Conservation (phyloP, 2,797 vertebrate genomes). For the Chanos chanos region DNA sequence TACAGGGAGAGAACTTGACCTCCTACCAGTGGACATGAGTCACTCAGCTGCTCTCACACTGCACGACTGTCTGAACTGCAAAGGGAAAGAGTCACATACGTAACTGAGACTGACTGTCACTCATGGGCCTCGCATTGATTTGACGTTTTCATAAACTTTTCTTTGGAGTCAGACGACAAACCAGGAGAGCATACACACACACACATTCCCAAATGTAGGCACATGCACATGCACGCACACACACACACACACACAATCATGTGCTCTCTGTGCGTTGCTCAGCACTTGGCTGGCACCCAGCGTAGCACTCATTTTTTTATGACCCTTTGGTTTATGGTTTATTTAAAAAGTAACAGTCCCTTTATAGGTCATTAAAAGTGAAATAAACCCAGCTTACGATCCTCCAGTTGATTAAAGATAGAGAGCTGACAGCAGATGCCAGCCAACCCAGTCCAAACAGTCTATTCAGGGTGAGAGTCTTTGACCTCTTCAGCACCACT, state of each 20-base stretch:
- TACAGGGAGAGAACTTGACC: too few relatives aligned
- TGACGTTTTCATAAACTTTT: too few relatives aligned
- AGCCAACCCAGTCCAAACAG: conserved; percentile 47
- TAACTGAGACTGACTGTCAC: too few relatives aligned
- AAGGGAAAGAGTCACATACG: too few relatives aligned
- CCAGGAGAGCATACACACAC: neutral
- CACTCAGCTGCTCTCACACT: too few relatives aligned
- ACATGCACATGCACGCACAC: neutral
- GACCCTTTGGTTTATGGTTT: conserved; percentile 74
- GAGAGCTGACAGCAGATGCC: conserved; percentile 57
- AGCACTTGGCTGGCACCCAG: conserved; percentile 65
- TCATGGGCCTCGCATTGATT: too few relatives aligned
- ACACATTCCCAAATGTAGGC: neutral
- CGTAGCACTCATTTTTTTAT: conserved; percentile 68
- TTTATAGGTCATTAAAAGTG: conserved; percentile 77
- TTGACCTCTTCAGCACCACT: neutral
- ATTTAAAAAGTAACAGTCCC: conserved; percentile 78
- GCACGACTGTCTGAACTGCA: too few relatives aligned
- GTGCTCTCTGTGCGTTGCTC: conserved; percentile 26
- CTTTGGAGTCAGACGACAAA: too few relatives aligned
- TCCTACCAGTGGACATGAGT: too few relatives aligned
- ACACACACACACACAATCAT: neutral
- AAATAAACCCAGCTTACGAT: conserved; percentile 68
- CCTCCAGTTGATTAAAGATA: conserved; percentile 50
- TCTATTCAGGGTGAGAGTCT: conserved; percentile 6